Evolutionary conservation across 2,797 vertebrate species (phyloP).

Genomic region (Megalops cyprinoides): DNA sequence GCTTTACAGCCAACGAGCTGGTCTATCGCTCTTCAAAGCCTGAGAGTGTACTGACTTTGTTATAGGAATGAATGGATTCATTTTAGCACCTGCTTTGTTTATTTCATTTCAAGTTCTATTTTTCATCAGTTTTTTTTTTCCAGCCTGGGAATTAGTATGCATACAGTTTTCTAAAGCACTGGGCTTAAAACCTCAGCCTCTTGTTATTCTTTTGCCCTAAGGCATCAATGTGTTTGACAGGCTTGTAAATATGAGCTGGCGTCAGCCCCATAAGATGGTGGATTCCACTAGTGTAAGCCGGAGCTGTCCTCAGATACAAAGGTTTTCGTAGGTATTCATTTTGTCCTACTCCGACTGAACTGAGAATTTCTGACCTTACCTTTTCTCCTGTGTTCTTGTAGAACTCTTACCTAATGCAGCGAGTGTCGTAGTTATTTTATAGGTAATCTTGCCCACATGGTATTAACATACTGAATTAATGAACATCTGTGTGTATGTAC

Average conservation of each 20-base stretch:
- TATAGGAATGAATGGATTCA: conserved; percentile 49
- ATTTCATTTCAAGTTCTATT: conserved; percentile 36
- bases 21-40: conserved; percentile 35
- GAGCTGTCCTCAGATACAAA: conserved; percentile 39
- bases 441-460: conserved; percentile 14
- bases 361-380: neutral
- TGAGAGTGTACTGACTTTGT: conserved; percentile 34
- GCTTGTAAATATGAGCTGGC: conserved; percentile 43
- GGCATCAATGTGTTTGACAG: conserved; percentile 46
- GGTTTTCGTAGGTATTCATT: neutral
- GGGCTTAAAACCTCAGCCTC: conserved; percentile 47
- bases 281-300: conserved; percentile 33
- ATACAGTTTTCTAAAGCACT: conserved; percentile 36
- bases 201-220: conserved; percentile 43
- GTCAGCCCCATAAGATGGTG: conserved; percentile 15
- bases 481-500: conserved; percentile 30
- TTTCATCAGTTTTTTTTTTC: conserved; percentile 28
- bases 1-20: conserved; percentile 30
- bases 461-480: conserved; percentile 32
- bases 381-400: conserved; percentile 4
- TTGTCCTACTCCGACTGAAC: neutral
- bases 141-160: conserved; percentile 47
- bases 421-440: conserved; percentile 18
- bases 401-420: neutral
- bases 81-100: conserved; percentile 50